These are phyloP conservation scores for Platypus cylindrus DNA, from an alignment of 2,888 invertebrate genomes.

Conservation along the genomic window DNA sequence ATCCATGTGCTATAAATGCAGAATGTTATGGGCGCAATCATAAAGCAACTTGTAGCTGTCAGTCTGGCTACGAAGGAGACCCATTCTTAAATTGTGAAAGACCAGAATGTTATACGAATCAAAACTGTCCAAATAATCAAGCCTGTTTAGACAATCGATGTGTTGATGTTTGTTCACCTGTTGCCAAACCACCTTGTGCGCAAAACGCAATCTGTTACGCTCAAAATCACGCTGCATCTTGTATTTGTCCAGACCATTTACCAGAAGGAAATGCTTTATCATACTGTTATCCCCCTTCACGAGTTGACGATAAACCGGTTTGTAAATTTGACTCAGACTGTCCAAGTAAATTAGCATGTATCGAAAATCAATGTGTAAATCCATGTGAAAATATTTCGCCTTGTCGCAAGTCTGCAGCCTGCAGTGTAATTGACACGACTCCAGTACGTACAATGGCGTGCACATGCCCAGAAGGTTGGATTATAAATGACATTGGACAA, in stretches of 20 bases:
- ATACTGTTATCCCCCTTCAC: conserved; percentile 49
- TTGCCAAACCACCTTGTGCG: conserved; percentile 61
- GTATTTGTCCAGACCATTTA: conserved; percentile 68
- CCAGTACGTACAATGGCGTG: conserved; percentile 82
- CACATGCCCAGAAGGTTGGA: conserved; percentile 74
- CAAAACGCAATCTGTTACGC: conserved; percentile 71
- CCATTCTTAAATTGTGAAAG: conserved; percentile 66
- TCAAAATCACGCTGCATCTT: conserved; percentile 67
- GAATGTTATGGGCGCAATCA: conserved; percentile 74
- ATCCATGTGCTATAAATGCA: conserved; percentile 74
- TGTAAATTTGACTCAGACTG: conserved; percentile 71
- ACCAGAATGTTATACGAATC: conserved; percentile 64
- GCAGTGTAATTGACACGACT: conserved; percentile 71
- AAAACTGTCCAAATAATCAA: conserved; percentile 65
- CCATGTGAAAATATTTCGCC: conserved; percentile 67
- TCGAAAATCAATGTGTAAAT: conserved; percentile 63
- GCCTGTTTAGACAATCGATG: conserved; percentile 63
- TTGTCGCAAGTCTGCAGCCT: conserved; percentile 60
- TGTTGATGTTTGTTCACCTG: conserved; percentile 60
- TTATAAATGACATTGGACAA: conserved; percentile 65
- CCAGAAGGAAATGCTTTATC: conserved; percentile 71
- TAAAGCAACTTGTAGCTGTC: conserved; percentile 68
- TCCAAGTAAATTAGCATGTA: conserved; percentile 67
- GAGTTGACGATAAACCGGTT: conserved; percentile 45
- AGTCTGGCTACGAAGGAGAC: conserved; percentile 64